Evolutionary conservation across 2,797 vertebrate genomes (phyloP), one percentile per base, ranked within the genome.

Genomic region (Propithecus perrieri): DNA sequence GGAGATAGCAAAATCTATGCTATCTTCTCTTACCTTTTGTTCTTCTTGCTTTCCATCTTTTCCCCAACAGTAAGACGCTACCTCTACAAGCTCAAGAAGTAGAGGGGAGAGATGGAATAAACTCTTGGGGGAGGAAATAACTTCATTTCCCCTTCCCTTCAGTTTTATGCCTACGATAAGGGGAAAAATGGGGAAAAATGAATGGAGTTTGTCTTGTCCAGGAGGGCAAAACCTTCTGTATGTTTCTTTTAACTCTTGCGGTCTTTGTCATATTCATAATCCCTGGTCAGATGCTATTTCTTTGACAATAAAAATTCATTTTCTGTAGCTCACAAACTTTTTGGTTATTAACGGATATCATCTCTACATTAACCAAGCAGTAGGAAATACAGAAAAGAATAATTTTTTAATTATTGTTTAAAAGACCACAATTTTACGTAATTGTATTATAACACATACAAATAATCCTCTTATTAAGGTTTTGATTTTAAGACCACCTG

Each of bases 351-450:
- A 86, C 26, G 48, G 89, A 6, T 67, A 22, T 50, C 28, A 88
- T 74, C 26, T 93, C 33, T 74, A 30, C 14, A 65, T 90, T 94
- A 89, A 87, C 69, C 55, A 93, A 38, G 41, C 61, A 65, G 28
- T 57, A 69, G 57, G 53, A 94, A 96, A 85, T 80, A 88, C 11
- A 87, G 30, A 91, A 88, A 63, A 93, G 30, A 79, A 46, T 53
- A 38, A 46, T 79, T 93, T 59, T 85, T 85, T 20, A n/a, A 35
- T 88, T 93, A 63, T 78, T 93, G 46, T 80, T 83, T 95, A 84
- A 95, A 95, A 88, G 35, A 22, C 22, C 17, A 72, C 28, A 41
- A 18, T 76, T 78, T 87, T 88, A 13, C n/a, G 50, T 75, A 89
- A 80, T 28, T 33, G 1, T 85, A 33, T 80, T 89, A 67, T 91